Evolutionary conservation across 2,113 vertebrate genomes (phyloP).

Genomic region (Daboia siamensis): DNA sequence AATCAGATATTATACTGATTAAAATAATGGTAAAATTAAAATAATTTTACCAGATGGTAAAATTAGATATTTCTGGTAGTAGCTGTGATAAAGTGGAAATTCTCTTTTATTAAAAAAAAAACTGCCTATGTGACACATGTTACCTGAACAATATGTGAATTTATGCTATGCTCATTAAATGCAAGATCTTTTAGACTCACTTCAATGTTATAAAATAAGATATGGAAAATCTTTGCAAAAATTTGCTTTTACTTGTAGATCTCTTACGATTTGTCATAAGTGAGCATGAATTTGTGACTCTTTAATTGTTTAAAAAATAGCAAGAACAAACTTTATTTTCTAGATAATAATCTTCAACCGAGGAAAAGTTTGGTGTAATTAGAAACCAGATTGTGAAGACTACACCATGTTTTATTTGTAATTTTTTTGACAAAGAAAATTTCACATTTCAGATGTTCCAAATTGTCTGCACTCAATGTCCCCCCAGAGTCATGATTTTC

Average conservation of each 20-base stretch:
- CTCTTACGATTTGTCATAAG: not conserved
- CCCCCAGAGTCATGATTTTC: not conserved
- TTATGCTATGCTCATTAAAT: not conserved
- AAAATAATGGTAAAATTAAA: too few relatives aligned
- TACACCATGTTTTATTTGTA: not conserved
- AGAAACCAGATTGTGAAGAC: not conserved
- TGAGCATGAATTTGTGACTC: not conserved
- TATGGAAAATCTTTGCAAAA: not conserved
- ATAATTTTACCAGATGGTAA: not conserved
- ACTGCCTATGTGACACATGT: not conserved
- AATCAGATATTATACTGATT: not conserved
- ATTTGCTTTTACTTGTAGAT: not conserved
- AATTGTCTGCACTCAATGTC: not conserved
- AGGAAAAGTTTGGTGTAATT: not conserved
- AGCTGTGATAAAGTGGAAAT: not conserved
- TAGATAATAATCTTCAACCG: not conserved
- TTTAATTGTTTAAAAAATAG: not conserved
- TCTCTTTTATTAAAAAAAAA: not conserved
- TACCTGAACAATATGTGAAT: not conserved
- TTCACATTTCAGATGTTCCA: not conserved
- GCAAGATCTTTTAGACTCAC: not conserved
- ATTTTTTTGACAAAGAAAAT: not conserved
- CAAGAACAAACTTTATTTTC: not conserved
- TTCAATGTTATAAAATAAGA: not conserved
- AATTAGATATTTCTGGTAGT: not conserved